A percentile compares a stretch with the other conserved stretches of the same genome.
phyloP scores from a whole-genome alignment of 2,797 vertebrate genomes.

The Furcifer pardalis region DNA sequence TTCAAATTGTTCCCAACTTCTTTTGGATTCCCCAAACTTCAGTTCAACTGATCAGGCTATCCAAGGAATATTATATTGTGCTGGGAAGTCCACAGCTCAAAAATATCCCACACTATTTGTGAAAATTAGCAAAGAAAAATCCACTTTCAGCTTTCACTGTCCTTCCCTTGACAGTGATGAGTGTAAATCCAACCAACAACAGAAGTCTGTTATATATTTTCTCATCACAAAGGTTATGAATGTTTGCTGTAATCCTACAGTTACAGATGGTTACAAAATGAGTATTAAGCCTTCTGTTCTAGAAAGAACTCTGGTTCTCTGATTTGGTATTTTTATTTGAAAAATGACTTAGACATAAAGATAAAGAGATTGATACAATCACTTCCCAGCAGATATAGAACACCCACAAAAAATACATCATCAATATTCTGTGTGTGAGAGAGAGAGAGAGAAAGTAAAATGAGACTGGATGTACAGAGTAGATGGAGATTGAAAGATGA shows the following conservation, averaged over 20 bases:
- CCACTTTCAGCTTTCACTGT: background rate
- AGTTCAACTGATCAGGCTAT: background rate
- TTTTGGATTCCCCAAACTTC: background rate
- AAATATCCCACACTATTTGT: background rate
- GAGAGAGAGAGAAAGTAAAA: too few relatives aligned
- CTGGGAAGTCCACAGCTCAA: background rate
- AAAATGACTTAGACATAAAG: background rate
- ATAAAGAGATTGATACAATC: background rate
- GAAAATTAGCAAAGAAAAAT: background rate
- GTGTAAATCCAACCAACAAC: background rate
- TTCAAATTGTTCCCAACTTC: background rate
- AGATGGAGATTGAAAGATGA: background rate
- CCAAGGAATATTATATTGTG: background rate
- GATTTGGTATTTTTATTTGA: conserved; percentile 1
- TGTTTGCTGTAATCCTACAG: too few relatives aligned
- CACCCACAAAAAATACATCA: background rate
- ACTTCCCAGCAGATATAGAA: background rate
- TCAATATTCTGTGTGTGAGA: background rate
- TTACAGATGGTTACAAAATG: background rate
- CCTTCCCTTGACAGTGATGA: background rate
- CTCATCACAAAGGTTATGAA: background rate
- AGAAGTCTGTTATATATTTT: background rate
- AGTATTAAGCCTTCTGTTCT: background rate
- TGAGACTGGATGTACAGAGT: too few relatives aligned
- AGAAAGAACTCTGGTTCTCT: background rate